Evolutionary conservation across 2,888 invertebrate species (phyloP).

Genomic region (Euproctis similis): DNA sequence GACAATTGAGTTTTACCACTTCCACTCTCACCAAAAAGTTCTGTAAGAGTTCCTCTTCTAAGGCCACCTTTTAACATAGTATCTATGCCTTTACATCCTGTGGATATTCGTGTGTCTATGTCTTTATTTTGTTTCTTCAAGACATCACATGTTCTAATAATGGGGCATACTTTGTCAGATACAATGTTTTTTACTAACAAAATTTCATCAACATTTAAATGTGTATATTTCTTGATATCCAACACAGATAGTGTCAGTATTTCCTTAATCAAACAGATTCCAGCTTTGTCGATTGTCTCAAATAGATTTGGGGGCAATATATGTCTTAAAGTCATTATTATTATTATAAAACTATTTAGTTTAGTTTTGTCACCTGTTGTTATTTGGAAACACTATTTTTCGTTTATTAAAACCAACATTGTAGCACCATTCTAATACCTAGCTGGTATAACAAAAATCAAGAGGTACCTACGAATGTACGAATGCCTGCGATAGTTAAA

Average conservation of each 20-base stretch:
- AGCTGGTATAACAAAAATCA: too few species aligned
- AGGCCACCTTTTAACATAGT: slow-evolving; percentile 80
- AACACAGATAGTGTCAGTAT: slow-evolving; percentile 44
- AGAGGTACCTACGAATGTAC: too few species aligned
- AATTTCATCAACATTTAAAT: slow-evolving; percentile 46
- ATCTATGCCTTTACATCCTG: slow-evolving; percentile 79
- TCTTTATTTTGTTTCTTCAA: slow-evolving; percentile 24
- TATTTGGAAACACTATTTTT: too few species aligned
- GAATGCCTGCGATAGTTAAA: too few species aligned
- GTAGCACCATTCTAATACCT: too few species aligned
- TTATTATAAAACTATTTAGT: too few species aligned
- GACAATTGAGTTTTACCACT: slow-evolving; percentile 89
- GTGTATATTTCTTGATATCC: slow-evolving; percentile 55
- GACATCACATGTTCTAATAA: slow-evolving; percentile 29
- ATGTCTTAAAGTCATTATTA: slow-evolving; percentile 10
- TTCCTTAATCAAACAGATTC: slow-evolving; percentile 46
- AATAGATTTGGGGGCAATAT: slow-evolving; percentile 42
- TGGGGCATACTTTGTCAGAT: slow-evolving; percentile 32
- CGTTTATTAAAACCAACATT: too few species aligned
- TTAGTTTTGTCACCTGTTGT: too few species aligned
- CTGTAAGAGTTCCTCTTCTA: slow-evolving; percentile 80
- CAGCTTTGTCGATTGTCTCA: slow-evolving; percentile 44
- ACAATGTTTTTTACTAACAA: slow-evolving; percentile 41
- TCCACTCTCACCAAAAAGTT: slow-evolving; percentile 88
- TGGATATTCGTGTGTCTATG: slow-evolving; percentile 36